phyloP scores from a whole-genome alignment of 2,797 vertebrate genomes.

The Sibirionetta formosa region DNA sequence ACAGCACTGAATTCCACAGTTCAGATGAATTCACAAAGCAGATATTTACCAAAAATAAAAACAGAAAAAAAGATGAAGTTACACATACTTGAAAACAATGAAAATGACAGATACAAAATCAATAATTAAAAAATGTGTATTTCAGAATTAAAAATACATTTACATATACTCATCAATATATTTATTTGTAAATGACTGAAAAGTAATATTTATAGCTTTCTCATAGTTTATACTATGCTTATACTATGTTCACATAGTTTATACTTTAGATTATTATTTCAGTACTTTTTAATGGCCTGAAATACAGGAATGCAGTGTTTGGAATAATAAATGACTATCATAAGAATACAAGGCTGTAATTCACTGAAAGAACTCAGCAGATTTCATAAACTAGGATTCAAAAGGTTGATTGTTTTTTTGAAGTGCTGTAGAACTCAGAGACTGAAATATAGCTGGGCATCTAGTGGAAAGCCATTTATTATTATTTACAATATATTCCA shows the following conservation, averaged over 20 bases:
- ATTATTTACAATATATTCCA: neutral
- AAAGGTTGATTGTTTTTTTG: constrained; percentile 10
- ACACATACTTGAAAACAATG: neutral
- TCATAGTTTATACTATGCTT: neutral
- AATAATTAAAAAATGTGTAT: neutral
- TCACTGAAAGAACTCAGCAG: neutral
- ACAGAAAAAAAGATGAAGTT: neutral
- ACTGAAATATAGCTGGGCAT: neutral
- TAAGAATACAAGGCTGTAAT: neutral
- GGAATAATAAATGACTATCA: constrained; percentile 24
- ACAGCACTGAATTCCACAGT: constrained; percentile 49
- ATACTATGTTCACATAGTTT: neutral
- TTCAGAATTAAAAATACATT: constrained; percentile 2
- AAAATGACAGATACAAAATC: neutral
- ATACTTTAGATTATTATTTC: constrained; percentile 19
- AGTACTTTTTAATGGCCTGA: neutral
- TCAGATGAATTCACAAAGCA: constrained; percentile 50
- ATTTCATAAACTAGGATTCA: neutral
- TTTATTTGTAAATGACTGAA: neutral
- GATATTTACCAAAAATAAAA: constrained; percentile 22
- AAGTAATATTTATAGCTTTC: neutral
- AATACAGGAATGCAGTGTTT: neutral
- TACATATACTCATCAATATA: neutral
- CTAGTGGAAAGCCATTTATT: neutral
- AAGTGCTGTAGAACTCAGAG: neutral